Conservation (phyloP, 64 coral and sea anemone species). For the Stylophora pistillata region DNA sequence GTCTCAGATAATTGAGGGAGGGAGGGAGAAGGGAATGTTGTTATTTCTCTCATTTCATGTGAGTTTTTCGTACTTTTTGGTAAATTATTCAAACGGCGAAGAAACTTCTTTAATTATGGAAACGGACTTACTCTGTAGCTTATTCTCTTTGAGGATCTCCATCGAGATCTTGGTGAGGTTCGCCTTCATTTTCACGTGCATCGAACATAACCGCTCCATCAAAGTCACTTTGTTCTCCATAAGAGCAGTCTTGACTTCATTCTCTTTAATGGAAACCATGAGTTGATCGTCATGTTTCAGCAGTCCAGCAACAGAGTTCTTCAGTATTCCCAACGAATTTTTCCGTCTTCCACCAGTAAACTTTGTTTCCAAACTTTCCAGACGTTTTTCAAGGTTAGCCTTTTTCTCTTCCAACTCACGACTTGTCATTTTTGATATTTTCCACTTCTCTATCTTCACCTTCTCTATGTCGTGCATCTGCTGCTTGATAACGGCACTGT, state of each 20-base stretch:
- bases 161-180: background rate
- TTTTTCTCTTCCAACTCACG: background rate
- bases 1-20: too few species aligned
- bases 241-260: background rate
- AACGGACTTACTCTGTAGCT: background rate
- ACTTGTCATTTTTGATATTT: background rate
- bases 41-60: background rate
- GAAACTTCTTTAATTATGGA: background rate
- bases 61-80: too few species aligned
- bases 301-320: background rate
- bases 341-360: background rate
- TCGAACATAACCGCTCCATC: background rate
- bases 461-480: slow-evolving; percentile 43
- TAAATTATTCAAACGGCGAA: background rate
- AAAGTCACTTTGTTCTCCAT: background rate
- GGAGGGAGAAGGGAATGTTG: background rate
- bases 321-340: background rate
- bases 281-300: background rate
- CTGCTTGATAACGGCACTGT: slow-evolving; percentile 75
- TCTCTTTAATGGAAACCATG: background rate
- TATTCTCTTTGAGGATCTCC: background rate
- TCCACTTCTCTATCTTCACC: slow-evolving; percentile 35
- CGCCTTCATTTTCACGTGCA: background rate
- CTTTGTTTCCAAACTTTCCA: background rate
- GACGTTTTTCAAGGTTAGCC: background rate